phyloP scores from a whole-genome alignment of 1,140 invertebrate genomes.

The Lepidostoma basale region DNA sequence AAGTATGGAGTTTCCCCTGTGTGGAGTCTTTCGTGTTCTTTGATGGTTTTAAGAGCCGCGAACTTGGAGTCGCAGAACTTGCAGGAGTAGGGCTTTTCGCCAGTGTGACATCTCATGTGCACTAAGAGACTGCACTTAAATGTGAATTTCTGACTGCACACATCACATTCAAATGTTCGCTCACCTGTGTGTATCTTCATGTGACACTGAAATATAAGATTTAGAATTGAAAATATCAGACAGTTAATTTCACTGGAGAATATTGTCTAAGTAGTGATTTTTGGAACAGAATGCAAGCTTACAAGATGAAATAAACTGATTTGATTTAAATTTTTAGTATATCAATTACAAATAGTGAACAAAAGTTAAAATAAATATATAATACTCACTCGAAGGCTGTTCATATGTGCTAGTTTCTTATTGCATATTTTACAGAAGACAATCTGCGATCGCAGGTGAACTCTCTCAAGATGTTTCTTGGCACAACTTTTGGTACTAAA shows the following conservation, averaged over 20 bases:
- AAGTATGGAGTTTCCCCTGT: slow-evolving; percentile 62
- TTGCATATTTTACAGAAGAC: slow-evolving; percentile 41
- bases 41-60: slow-evolving; percentile 46
- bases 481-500: slow-evolving; percentile 36
- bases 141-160: slow-evolving; percentile 4
- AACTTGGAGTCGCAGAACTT: slow-evolving; percentile 52
- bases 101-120: slow-evolving; percentile 46
- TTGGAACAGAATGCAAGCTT: no score
- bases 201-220: slow-evolving; percentile 47
- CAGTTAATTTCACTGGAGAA: neutral
- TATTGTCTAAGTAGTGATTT: neutral
- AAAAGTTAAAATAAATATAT: neutral
- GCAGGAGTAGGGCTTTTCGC: slow-evolving; percentile 49
- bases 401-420: slow-evolving; percentile 37
- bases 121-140: neutral
- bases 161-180: slow-evolving; percentile 47
- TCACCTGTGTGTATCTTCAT: slow-evolving; percentile 57
- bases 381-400: slow-evolving; percentile 37
- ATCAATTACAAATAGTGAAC: neutral
- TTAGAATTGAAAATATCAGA: neutral
- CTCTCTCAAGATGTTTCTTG: slow-evolving; percentile 39
- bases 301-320: no score
- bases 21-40: slow-evolving; percentile 52
- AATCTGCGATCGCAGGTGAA: slow-evolving; percentile 34
- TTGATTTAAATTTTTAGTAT: neutral